Base-by-base conservation (phyloP, 2,888 invertebrate species). In the Heliconius hortense region DNA sequence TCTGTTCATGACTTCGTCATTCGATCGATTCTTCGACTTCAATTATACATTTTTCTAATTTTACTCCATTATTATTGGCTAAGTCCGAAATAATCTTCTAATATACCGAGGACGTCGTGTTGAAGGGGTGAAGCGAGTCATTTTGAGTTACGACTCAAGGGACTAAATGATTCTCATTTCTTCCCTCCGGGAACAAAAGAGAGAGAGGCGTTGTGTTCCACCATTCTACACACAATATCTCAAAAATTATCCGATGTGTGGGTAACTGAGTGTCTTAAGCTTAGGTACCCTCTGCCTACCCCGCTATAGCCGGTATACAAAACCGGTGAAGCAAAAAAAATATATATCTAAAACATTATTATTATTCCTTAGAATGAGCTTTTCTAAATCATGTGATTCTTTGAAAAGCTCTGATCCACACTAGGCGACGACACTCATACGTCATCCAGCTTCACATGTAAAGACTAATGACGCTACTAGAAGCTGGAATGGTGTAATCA, bases 401-500 rank as follows among this genome's bases (percentile, higher is more conserved):
- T 63, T 35, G 31, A 35, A 31, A 35, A 64, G n/a, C 10, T 4
- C 13, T 39, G 15, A 66, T 66, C 56, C 56, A 21, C n/a, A 26
- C 39, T 15, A 66, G 39, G 24, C 13, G 24, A 66, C 24, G 39
- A 43, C 66, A 66, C 24, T 15, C 66, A 39, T 11, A 24, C 66
- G 24, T 66, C 39, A 43, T 24, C 39, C 24, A 24, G 24, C 66
- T 24, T 2, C 39, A 66, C 24, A 15, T 39, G n/a, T 7, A 35
- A 63, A 63, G 64, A 64, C 35, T 24, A 66, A 66, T 66, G 64
- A 39, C 11, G 24, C 39, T 39, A 66, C 39, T 39, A 15, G 56
- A 56, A 69, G 28, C 69, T 56, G 69, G 68, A 35, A 56, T n/a
- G 53, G 31, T 18, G 24, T 69, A 69, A 69, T 35, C 69, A 69